Conservation (phyloP, 37 sponge, comb jelly and placozoan genomes). For the Eunapius fragilis region DNA sequence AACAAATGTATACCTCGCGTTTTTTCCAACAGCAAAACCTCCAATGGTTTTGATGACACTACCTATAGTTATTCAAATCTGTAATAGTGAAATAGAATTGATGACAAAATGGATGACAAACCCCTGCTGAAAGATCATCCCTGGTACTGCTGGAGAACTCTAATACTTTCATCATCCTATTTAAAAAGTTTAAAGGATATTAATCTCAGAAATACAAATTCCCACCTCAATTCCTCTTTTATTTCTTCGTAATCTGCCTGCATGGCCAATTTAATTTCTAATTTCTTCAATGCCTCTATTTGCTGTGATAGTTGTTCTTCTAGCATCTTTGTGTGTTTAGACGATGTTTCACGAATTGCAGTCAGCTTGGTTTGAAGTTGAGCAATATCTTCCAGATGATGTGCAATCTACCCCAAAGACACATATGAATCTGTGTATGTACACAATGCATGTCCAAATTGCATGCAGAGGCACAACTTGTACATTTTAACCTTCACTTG, state of each 20-base stretch:
- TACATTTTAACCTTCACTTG: not conserved
- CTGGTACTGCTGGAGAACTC: slow-evolving; percentile 35
- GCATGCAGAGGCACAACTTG: too few species aligned
- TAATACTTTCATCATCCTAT: slow-evolving; percentile 67
- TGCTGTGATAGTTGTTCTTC: slow-evolving; percentile 53
- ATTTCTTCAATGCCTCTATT: not conserved
- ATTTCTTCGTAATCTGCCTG: slow-evolving; percentile 93
- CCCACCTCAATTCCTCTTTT: slow-evolving; percentile 85
- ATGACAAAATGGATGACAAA: not conserved
- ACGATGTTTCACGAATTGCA: slow-evolving; percentile 32
- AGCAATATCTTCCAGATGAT: slow-evolving; percentile 46
- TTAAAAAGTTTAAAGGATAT: not conserved
- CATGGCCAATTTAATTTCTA: slow-evolving; percentile 46
- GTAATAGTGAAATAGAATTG: not conserved
- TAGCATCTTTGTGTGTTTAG: slow-evolving; percentile 25
- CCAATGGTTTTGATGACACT: slow-evolving; percentile 66
- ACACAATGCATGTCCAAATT: too few species aligned
- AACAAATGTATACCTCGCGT: slow-evolving; percentile 53
- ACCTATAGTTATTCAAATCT: slow-evolving; percentile 2
- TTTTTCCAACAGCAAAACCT: slow-evolving; percentile 77
- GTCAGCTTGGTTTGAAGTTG: slow-evolving; percentile 37
- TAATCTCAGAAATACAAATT: not conserved
- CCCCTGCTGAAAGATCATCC: not conserved
- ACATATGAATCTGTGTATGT: too few species aligned
- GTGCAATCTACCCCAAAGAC: slow-evolving; percentile 36